Base-by-base conservation (phyloP, 2,888 invertebrate genomes). In the Hirtodrosophila alboralis region DNA sequence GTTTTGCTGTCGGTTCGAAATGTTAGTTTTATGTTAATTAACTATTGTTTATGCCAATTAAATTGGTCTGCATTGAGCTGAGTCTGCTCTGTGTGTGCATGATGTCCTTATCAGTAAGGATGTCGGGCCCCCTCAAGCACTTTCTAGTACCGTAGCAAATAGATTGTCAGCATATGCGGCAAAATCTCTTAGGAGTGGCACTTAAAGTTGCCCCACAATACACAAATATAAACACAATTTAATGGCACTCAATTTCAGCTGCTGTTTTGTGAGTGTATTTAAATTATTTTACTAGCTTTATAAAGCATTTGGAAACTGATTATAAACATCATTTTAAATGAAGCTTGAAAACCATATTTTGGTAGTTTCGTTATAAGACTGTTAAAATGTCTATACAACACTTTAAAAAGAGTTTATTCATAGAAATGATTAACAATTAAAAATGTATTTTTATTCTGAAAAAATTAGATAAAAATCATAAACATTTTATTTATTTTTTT, bases 11-110 rank as follows among this genome's bases (percentile, higher is more conserved):
- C 38, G 54, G 44, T 53, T 57, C 43, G 63, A 65, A 73, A 84
- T 86, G 83, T 86, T 86, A 86, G 87, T 86, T 80, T 84, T 84
- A 80, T 80, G 87, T 70, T 86, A 80, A 80, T 80, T 80, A 80
- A 74, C 71, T 52, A 66, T 84, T 84, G 85, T 84, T 77, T 65
- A 80, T 80, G 84, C 58, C 77, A 84, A 86, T 78, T 86, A 86
- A 57, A 59, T 41, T 45, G 40, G 40, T 53, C 49, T 71, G 58
- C 26, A 9, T 9, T 47, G 13, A 45, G 38, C 31, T 31, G 27
- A 23, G 2, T 10, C 41, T 34, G 14, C 18, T 41, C 16, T 30
- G 8, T 26, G 38, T 9, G 26, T 21, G 13, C 38, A 23, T 30
- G 21, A 14, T 13, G 21, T 41, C 10, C 18, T n/a, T n/a, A n/a